Evolutionary conservation across 2,797 vertebrate genomes (phyloP).

Genomic region (Neoniphon sammara): DNA sequence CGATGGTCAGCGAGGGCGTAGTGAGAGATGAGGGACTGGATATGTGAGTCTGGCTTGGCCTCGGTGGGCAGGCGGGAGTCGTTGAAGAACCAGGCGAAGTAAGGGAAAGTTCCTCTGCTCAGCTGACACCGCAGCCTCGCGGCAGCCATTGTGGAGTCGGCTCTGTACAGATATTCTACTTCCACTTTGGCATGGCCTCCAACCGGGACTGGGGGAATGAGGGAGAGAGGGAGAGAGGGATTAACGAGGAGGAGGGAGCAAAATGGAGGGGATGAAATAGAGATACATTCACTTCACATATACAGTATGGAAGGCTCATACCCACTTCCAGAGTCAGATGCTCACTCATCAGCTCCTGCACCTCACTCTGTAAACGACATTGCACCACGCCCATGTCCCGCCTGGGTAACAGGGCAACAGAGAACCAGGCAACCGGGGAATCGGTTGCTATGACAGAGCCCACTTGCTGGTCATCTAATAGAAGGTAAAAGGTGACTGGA

Average conservation of each 20-base stretch:
- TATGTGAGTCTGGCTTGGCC: background rate
- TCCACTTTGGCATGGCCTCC: constrained; percentile 71
- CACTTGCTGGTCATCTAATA: constrained; percentile 57
- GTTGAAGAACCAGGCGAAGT: constrained; percentile 78
- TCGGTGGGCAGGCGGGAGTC: constrained; percentile 61
- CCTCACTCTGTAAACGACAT: constrained; percentile 71
- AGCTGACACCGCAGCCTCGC: constrained; percentile 72
- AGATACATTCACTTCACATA: background rate
- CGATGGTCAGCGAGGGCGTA: constrained; percentile 28
- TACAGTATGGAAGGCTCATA: constrained; percentile 62
- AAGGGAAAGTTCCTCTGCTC: constrained; percentile 80
- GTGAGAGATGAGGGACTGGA: constrained; percentile 7
- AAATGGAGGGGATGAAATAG: background rate
- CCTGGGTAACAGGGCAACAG: constrained; percentile 58
- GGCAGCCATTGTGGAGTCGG: constrained; percentile 46
- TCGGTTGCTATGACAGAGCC: constrained; percentile 36
- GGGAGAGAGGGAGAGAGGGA: background rate
- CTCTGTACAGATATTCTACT: constrained; percentile 77
- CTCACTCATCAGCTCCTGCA: constrained; percentile 74
- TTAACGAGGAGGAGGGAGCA: background rate
- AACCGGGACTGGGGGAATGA: constrained; percentile 74
- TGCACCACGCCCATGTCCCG: constrained; percentile 68
- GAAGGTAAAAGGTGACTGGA: constrained; percentile 74
- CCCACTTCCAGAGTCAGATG: constrained; percentile 78
- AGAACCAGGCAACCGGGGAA: constrained; percentile 72